Conservation (phyloP, 2,888 invertebrate genomes). For the Alloscopus bannaensis region DNA sequence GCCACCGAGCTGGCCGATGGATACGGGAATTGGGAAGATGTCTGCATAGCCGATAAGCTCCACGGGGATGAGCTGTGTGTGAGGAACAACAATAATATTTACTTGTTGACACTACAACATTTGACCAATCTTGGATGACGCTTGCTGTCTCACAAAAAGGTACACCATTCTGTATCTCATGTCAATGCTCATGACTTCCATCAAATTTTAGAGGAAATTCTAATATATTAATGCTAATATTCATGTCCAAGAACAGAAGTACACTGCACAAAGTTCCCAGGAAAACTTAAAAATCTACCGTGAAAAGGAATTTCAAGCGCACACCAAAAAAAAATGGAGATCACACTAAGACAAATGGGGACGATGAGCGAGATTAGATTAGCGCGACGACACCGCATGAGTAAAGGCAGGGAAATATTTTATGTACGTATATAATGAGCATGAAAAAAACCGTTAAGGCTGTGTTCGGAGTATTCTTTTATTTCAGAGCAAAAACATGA, state of each 20-base stretch:
- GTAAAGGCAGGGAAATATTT: background rate
- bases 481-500: background rate
- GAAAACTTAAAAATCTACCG: no score
- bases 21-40: slow-evolving; percentile 49
- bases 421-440: background rate
- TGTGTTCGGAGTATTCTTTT: background rate
- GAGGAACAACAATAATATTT: slow-evolving; percentile 19
- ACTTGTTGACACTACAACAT: background rate
- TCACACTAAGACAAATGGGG: no score
- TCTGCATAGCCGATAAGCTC: slow-evolving; percentile 57
- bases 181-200: no score
- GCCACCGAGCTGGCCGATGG: slow-evolving; percentile 44
- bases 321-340: no score
- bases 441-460: background rate
- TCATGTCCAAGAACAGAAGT: no score
- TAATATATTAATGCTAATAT: background rate
- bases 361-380: no score
- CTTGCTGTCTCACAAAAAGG: background rate
- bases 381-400: background rate
- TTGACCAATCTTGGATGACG: background rate
- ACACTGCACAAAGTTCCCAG: no score
- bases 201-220: no score
- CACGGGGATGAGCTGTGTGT: slow-evolving; percentile 48
- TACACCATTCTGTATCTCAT: no score
- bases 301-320: no score